A percentile compares a stretch with the other conserved stretches of the same genome.
Conservation (phyloP, 1,140 invertebrate species). For the Scaptodrosophila lebanonensis region DNA sequence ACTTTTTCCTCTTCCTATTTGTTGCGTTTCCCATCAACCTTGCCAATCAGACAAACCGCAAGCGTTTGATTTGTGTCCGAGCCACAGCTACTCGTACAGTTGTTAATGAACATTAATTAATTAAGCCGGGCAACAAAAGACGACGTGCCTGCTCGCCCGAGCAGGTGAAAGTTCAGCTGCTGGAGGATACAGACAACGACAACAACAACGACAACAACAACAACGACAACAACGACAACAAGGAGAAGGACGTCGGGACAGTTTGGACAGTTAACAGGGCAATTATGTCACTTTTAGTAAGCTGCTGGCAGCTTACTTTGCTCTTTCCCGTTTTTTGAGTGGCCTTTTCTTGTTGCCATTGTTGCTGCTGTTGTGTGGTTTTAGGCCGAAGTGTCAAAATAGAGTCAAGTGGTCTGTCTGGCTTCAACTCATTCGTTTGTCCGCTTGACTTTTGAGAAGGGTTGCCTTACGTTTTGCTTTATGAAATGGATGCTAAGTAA, state of each 20-base stretch:
- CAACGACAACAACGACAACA: no score
- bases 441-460: not conserved
- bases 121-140: constrained; percentile 37
- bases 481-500: constrained; percentile 12
- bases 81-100: constrained; percentile 36
- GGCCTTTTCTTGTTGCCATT: constrained; percentile 4
- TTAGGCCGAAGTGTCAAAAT: not conserved
- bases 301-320: no score
- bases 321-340: not conserved
- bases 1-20: constrained; percentile 18
- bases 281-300: constrained; percentile 41
- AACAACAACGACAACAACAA: no score
- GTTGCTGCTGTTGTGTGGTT: constrained; percentile 6
- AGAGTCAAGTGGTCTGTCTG: constrained; percentile 6
- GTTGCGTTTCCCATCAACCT: not conserved
- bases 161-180: constrained; percentile 36
- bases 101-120: constrained; percentile 71
- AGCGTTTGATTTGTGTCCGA: constrained; percentile 63
- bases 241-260: no score
- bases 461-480: not conserved
- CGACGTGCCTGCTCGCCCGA: constrained; percentile 12
- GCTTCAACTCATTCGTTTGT: no score
- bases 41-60: constrained; percentile 52
- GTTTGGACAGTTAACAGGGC: constrained; percentile 36
- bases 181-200: no score